These are phyloP conservation scores for Theodoxus fluviatilis DNA, from an alignment of 2,888 invertebrate genomes.

Conservation along the genomic window DNA sequence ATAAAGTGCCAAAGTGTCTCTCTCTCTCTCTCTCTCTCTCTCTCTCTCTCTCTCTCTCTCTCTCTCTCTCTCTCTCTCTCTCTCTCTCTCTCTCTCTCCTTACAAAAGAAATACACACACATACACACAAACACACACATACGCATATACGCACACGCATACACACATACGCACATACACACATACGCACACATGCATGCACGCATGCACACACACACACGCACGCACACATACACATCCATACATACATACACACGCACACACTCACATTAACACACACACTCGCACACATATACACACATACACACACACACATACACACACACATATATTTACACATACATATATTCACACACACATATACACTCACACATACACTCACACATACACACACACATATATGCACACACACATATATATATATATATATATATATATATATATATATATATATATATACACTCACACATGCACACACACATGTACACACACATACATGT, in stretches of 20 bases:
- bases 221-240: constrained; percentile 1
- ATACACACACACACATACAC: neutral
- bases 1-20: neutral
- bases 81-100: neutral
- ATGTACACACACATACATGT: constrained; percentile 1
- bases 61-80: neutral
- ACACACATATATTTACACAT: neutral
- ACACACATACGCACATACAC: neutral
- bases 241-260: constrained; percentile 8
- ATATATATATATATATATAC: neutral
- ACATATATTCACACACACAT: neutral
- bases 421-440: constrained; percentile 4
- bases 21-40: neutral
- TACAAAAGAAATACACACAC: neutral
- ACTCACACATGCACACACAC: neutral
- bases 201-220: neutral
- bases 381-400: neutral
- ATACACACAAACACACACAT: neutral
- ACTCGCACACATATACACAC: neutral
- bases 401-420: neutral
- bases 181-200: neutral
- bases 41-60: neutral
- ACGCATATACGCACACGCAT: neutral
- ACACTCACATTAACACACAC: neutral
- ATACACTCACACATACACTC: neutral